A percentile compares a stretch with the other conserved stretches of the same genome.
These are phyloP conservation scores for Tachysurus vachellii DNA, from an alignment of 2,113 vertebrate genomes.

Conservation along the genomic window DNA sequence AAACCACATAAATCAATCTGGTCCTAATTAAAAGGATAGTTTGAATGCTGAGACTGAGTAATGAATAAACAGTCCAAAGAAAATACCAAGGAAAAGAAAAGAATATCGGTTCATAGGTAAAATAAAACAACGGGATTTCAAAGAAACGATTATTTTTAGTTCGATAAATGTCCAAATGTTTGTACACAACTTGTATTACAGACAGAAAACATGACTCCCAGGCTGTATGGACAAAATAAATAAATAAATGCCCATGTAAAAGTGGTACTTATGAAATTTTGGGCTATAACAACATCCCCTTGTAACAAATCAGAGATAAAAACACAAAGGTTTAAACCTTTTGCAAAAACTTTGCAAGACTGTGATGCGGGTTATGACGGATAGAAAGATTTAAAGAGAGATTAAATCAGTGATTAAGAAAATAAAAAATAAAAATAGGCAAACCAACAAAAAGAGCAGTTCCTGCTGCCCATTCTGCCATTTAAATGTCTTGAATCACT, in stretches of 20 bases:
- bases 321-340: neutral
- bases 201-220: neutral
- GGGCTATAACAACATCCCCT: neutral
- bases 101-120: neutral
- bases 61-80: neutral
- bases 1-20: neutral
- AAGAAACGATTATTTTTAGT: no score
- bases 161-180: neutral
- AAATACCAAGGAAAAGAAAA: neutral
- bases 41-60: neutral
- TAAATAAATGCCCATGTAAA: neutral
- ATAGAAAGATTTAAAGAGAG: neutral
- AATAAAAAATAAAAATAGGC: neutral
- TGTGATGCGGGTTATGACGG: neutral
- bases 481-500: conserved; percentile 8
- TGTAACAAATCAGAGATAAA: neutral
- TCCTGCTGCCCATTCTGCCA: conserved; percentile 32
- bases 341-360: neutral
- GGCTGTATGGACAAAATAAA: neutral
- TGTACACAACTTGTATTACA: neutral
- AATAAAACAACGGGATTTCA: neutral
- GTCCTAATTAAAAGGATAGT: neutral
- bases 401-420: neutral
- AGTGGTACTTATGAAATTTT: neutral
- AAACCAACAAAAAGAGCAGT: conserved; percentile 21